Evolutionary conservation across 2,888 invertebrate species (phyloP).

Genomic region (Podabrus alpinus): DNA sequence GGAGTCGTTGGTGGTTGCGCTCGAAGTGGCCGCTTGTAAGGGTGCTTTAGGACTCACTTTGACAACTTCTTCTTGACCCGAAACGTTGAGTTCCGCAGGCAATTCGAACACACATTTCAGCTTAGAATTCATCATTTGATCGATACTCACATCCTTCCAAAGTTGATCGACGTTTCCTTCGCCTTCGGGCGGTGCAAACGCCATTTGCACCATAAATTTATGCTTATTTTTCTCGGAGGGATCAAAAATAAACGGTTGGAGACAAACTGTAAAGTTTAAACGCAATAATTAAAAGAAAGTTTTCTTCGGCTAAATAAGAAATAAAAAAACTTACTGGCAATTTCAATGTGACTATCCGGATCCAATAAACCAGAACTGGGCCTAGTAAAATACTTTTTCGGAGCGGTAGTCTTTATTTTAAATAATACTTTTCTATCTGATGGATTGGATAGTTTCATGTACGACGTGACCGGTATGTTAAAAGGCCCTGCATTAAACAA

Average conservation of each 20-base stretch:
- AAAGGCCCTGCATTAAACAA: constrained; percentile 73
- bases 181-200: constrained; percentile 79
- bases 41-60: constrained; percentile 45
- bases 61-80: constrained; percentile 41
- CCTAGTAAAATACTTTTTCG: constrained; percentile 98
- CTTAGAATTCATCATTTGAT: constrained; percentile 94
- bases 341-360: constrained; percentile 74
- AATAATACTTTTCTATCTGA: constrained; percentile 86
- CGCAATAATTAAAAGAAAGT: neutral
- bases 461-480: constrained; percentile 80
- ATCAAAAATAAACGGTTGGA: constrained; percentile 94
- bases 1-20: constrained; percentile 50
- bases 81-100: constrained; percentile 57
- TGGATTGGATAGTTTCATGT: constrained; percentile 89
- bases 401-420: constrained; percentile 99
- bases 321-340: constrained; percentile 86
- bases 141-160: constrained; percentile 87
- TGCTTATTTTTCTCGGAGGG: constrained; percentile 96
- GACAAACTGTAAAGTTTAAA: constrained; percentile 74
- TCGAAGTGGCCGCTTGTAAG: constrained; percentile 34
- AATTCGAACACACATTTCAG: constrained; percentile 94
- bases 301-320: neutral
- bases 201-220: constrained; percentile 99
- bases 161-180: constrained; percentile 63
- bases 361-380: constrained; percentile 93